These are phyloP conservation scores for Charina bottae DNA, from an alignment of 2,113 vertebrate species.

Conservation along the genomic window DNA sequence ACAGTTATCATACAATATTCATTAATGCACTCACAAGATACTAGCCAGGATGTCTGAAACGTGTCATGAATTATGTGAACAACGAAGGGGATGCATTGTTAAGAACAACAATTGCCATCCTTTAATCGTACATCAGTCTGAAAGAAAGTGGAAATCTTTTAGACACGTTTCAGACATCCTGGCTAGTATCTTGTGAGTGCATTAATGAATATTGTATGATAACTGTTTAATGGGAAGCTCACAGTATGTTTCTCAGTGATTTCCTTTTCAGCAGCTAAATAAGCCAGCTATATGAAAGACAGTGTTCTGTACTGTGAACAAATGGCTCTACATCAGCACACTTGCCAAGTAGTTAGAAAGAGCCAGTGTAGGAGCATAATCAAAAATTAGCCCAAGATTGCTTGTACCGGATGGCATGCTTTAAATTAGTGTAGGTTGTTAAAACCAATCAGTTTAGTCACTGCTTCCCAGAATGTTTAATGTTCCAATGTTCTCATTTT, in stretches of 20 bases:
- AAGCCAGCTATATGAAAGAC: not conserved
- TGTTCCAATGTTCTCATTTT: not conserved
- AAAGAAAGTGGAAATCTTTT: not conserved
- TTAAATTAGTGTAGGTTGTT: conserved; percentile 24
- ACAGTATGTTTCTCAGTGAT: not conserved
- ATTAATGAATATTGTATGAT: not conserved
- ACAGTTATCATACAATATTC: not conserved
- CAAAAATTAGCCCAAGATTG: conserved; percentile 3
- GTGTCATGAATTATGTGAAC: not conserved
- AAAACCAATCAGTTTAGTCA: conserved; percentile 24
- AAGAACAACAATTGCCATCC: not conserved
- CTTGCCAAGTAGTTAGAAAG: conserved; percentile 12
- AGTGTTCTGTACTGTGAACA: not conserved
- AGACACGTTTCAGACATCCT: not conserved
- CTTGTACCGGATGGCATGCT: conserved; percentile 1
- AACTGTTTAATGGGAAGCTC: not conserved
- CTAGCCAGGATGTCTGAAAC: not conserved
- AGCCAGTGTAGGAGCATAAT: conserved; percentile 8
- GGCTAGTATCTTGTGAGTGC: not conserved
- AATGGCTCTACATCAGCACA: not conserved
- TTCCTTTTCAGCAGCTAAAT: not conserved
- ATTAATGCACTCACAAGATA: not conserved
- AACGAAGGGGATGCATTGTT: not conserved
- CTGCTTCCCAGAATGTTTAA: conserved; percentile 15
- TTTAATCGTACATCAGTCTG: not conserved